These are phyloP conservation scores for Chinchilla lanigera DNA, from an alignment of 2,113 vertebrate genomes.

Conservation along the genomic window DNA sequence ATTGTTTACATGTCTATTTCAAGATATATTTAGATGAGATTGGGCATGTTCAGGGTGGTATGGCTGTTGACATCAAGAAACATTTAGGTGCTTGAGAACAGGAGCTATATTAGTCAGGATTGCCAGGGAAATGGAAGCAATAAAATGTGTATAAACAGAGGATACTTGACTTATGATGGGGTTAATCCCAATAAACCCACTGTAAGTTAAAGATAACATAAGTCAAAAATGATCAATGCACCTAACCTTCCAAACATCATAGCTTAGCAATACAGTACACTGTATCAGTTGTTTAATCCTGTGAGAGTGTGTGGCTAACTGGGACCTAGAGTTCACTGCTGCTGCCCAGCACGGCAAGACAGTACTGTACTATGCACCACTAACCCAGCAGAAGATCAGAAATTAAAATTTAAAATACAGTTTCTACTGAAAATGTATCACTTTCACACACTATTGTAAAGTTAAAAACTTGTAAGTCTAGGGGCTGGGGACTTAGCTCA, in stretches of 20 bases:
- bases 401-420: neutral
- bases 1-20: neutral
- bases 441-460: neutral
- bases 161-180: neutral
- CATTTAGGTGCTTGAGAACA: neutral
- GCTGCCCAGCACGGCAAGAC: neutral
- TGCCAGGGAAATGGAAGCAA: constrained; percentile 6
- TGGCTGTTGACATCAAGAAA: neutral
- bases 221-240: neutral
- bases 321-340: neutral
- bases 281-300: neutral
- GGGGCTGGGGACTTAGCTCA: too few species aligned
- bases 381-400: neutral
- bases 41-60: neutral
- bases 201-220: neutral
- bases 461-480: neutral
- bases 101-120: neutral
- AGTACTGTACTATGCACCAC: neutral
- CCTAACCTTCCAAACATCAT: neutral
- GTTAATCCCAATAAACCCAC: neutral
- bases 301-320: neutral
- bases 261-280: neutral
- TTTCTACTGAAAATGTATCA: neutral
- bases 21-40: neutral
- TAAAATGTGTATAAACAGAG: neutral